These are phyloP conservation scores for Pomacea canaliculata DNA, from an alignment of 2,888 invertebrate genomes.

Conservation along the genomic window DNA sequence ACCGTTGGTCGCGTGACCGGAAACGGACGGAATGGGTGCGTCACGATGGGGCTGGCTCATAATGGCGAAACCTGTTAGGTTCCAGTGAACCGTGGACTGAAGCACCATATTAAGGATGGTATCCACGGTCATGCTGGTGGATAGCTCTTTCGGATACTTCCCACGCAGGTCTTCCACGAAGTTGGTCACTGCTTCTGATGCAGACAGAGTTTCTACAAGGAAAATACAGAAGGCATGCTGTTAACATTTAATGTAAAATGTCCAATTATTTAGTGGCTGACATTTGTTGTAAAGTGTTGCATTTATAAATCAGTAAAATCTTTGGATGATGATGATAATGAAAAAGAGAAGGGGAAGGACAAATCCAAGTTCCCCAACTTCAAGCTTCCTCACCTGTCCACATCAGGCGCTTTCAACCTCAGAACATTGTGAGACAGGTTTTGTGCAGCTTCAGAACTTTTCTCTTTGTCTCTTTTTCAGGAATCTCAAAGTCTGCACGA, in stretches of 20 bases:
- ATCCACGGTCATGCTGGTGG: constrained; percentile 17
- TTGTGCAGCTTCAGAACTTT: too few species aligned
- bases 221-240: neutral
- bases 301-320: too few species aligned
- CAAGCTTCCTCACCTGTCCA: too few species aligned
- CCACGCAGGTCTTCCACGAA: constrained; percentile 29
- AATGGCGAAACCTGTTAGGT: constrained; percentile 8
- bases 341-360: too few species aligned
- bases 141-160: constrained; percentile 30
- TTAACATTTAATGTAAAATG: neutral
- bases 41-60: neutral
- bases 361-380: too few species aligned
- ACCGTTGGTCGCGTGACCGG: constrained; percentile 17
- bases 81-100: constrained; percentile 33
- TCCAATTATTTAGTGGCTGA: neutral
- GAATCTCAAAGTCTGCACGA: too few species aligned
- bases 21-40: constrained; percentile 18
- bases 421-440: too few species aligned
- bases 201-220: constrained; percentile 33
- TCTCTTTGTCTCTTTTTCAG: too few species aligned
- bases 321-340: too few species aligned
- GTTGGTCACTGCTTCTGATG: constrained; percentile 25
- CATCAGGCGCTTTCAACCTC: too few species aligned
- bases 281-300: too few species aligned
- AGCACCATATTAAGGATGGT: constrained; percentile 29